Percentiles rank a stretch among this genome's conserved stretches.
phyloP scores from a whole-genome alignment of 2,888 invertebrate genomes.

The Luperina testacea region DNA sequence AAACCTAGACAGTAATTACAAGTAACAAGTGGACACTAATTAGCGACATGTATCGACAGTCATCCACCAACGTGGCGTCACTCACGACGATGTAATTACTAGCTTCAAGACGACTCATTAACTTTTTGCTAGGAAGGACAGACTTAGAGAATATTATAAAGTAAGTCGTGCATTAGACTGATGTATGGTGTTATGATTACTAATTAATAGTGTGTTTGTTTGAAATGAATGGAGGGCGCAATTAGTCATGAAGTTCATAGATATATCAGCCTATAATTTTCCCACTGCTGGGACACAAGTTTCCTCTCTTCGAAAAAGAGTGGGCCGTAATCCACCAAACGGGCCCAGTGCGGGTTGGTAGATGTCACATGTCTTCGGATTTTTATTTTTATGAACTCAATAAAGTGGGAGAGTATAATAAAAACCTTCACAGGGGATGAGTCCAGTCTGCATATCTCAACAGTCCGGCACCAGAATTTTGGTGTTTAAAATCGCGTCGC shows the following conservation, averaged over 20 bases:
- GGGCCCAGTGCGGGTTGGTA: no score
- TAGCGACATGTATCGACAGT: slow-evolving; percentile 50
- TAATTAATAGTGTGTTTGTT: neutral
- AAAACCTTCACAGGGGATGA: no score
- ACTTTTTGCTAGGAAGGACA: slow-evolving; percentile 50
- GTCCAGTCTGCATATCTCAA: no score
- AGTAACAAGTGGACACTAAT: slow-evolving; percentile 33
- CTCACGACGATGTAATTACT: slow-evolving; percentile 37
- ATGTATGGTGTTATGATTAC: neutral
- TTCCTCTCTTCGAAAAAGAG: no score
- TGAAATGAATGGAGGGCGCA: neutral
- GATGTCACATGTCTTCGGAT: no score
- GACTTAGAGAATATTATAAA: slow-evolving; percentile 17
- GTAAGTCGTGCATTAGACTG: slow-evolving; percentile 9
- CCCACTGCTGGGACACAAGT: no score
- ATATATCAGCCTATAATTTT: no score
- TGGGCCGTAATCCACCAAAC: no score
- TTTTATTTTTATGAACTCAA: no score
- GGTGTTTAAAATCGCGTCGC: neutral
- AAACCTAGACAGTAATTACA: slow-evolving; percentile 47
- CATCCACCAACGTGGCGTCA: slow-evolving; percentile 58
- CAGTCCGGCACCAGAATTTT: no score
- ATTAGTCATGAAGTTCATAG: neutral
- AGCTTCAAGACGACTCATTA: slow-evolving; percentile 51
- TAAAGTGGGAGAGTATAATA: no score